These are phyloP conservation scores for Lagocephalus sceleratus DNA, from an alignment of 2,797 vertebrate species.

Conservation along the genomic window DNA sequence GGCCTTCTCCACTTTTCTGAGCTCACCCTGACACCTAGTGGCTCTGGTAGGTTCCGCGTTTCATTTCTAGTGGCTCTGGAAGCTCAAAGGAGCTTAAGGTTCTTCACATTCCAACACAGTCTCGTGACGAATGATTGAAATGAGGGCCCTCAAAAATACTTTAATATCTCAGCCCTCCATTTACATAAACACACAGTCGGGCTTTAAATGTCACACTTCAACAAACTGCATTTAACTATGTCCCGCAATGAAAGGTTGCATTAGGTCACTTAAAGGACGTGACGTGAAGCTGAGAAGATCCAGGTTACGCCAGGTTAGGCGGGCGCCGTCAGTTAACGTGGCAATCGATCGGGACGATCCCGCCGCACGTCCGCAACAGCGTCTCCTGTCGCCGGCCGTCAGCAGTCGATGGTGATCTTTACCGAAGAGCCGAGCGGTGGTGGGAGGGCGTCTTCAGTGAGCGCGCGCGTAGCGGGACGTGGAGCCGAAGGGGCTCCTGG, in stretches of 20 bases:
- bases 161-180: too few relatives aligned
- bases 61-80: neutral
- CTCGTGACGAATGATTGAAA: too few relatives aligned
- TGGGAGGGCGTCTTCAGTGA: constrained; percentile 49
- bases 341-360: too few relatives aligned
- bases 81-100: too few relatives aligned
- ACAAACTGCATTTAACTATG: too few relatives aligned
- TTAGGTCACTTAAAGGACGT: too few relatives aligned
- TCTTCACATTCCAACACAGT: too few relatives aligned
- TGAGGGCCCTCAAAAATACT: too few relatives aligned
- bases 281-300: too few relatives aligned
- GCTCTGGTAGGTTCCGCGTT: constrained; percentile 28
- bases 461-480: constrained; percentile 18
- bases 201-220: too few relatives aligned
- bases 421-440: constrained; percentile 55
- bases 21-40: constrained; percentile 43
- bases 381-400: constrained; percentile 43
- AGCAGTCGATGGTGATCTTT: constrained; percentile 69
- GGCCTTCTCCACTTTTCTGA: neutral
- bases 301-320: neutral
- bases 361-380: constrained; percentile 74
- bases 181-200: too few relatives aligned
- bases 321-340: neutral
- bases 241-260: too few relatives aligned
- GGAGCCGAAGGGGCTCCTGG: constrained; percentile 2